Conservation (phyloP, 2,113 vertebrate genomes). For the Apus apus region DNA sequence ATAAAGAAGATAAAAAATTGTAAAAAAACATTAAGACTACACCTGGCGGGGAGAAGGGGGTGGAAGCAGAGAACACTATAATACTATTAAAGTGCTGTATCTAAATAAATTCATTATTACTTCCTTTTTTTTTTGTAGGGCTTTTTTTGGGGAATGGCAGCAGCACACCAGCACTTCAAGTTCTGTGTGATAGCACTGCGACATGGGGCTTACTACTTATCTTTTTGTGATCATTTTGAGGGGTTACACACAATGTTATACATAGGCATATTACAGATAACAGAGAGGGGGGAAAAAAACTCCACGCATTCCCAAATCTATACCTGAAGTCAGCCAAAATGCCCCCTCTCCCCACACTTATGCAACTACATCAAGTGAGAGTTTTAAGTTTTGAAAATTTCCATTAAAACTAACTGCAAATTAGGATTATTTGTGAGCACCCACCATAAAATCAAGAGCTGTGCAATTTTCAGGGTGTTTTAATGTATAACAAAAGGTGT, state of each 20-base stretch:
- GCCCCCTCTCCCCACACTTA: too few species aligned
- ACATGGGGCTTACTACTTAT: background rate
- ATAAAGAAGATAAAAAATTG: background rate
- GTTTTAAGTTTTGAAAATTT: background rate
- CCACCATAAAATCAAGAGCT: background rate
- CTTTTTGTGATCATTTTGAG: background rate
- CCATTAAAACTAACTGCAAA: background rate
- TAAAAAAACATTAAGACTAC: background rate
- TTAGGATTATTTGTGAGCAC: background rate
- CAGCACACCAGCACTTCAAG: background rate
- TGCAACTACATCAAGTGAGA: background rate
- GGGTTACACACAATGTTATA: background rate
- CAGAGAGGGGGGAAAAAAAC: background rate
- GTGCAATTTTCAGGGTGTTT: background rate
- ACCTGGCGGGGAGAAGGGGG: background rate
- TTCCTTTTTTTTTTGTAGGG: background rate
- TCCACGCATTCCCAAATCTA: background rate
- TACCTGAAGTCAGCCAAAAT: background rate
- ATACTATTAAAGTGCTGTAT: background rate
- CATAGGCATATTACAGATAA: background rate
- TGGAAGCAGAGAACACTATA: background rate
- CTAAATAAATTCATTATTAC: background rate
- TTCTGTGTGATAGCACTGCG: background rate
- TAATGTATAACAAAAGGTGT: background rate
- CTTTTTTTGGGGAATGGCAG: background rate